Base-by-base conservation (phyloP, 2,113 vertebrate genomes). In the Aplodontia rufa region DNA sequence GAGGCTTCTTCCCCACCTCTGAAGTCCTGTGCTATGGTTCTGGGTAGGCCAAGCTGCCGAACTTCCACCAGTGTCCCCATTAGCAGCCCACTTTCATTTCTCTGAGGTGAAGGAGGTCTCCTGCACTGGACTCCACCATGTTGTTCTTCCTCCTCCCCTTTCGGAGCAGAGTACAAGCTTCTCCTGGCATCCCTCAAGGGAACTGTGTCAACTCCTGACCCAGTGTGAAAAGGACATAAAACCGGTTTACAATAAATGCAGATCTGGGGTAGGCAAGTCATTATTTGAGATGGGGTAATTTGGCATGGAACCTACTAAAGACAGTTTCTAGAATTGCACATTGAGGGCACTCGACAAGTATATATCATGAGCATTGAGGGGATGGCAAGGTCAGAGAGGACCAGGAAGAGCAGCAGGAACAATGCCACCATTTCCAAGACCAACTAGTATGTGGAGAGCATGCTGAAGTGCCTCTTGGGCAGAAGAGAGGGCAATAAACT, bases 301-400 rank as follows among this genome's bases (percentile, higher is more conserved):
- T 71, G 69, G 42, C 60, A 60, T 92, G 71, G 72, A n/a, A 76
- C 49, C 62, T 85, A 17, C 55, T 42, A 47, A 91, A 92, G 51
- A 87, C 51, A 45, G 20, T 87, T 96, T 96, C 71, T 92, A 45
- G 45, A 81, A 75, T 40, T 87, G 28, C 26, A 35, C 49, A 35
- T 42, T 82, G 64, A 90, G 5, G n/a, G 42, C 28, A 75, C 76
- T 92, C 75, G 60, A 72, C 83, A 94, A 60, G 71, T 55, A 32
- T 51, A 45, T 10, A 35, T 40, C 1, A 2, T 71, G 69, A 32
- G 35, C 75, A 9, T 51, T 69, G 62, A 74, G 53, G 53, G 26
- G 26, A n/a, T 79, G 62, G 32, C 10, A 30, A 93, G 80, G 64
- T 75, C 80, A 62, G 82, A 90, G 76, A 89, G 66, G 85, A 71